A percentile compares a stretch with the other conserved stretches of the same genome.
phyloP scores from a whole-genome alignment of 1,140 invertebrate species.

The Temnothorax longispinosus region DNA sequence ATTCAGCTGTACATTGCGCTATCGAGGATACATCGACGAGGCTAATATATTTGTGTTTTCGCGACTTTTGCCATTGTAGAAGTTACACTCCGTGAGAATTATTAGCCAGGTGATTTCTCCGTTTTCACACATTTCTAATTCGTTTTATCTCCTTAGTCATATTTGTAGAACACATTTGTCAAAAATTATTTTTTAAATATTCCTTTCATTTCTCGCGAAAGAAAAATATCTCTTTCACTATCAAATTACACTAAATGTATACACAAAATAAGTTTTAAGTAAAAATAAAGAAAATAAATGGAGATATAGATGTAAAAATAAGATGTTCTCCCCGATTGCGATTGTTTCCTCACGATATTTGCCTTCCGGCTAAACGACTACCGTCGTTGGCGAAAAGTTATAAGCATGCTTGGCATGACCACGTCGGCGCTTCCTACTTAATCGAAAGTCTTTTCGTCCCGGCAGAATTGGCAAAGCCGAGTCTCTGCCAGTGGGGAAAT shows the following conservation, averaged over 20 bases:
- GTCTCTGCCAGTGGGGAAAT: constrained; percentile 42
- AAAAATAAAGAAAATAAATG: not conserved
- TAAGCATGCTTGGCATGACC: constrained; percentile 3
- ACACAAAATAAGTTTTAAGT: not conserved
- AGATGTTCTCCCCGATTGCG: not conserved
- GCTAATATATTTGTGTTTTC: not conserved
- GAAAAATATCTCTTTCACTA: not conserved
- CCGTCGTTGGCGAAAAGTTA: constrained; percentile 31
- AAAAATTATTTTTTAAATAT: not conserved
- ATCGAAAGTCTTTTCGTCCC: constrained; percentile 42
- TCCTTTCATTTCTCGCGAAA: not conserved
- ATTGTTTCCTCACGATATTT: not conserved
- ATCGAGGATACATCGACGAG: constrained; percentile 9
- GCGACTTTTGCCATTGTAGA: not conserved
- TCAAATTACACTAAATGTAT: not conserved
- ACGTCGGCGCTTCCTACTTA: constrained; percentile 20
- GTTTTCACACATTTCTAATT: no score
- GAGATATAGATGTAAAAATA: no score
- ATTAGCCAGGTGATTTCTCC: not conserved
- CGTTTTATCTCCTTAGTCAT: not conserved
- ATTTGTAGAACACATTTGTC: not conserved
- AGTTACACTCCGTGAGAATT: not conserved
- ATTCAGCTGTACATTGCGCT: constrained; percentile 44
- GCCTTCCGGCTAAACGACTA: not conserved
- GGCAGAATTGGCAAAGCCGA: constrained; percentile 37